phyloP scores from a whole-genome alignment of 2,113 vertebrate species.

The Ciconia stormi region DNA sequence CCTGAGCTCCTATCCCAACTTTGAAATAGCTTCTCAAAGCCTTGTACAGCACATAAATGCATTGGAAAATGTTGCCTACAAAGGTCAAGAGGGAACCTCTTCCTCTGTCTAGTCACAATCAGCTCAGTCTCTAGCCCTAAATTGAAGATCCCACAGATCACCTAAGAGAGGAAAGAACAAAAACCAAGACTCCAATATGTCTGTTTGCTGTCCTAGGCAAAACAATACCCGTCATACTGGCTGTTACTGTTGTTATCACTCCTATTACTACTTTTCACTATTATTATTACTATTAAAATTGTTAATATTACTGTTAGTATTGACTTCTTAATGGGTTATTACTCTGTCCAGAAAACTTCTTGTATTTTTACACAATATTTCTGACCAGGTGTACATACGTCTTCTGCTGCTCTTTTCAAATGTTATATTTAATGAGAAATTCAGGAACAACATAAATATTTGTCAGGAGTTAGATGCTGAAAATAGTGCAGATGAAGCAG shows the following conservation, averaged over 20 bases:
- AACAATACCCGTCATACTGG: not conserved
- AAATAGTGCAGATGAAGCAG: constrained; percentile 11
- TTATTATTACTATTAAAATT: not conserved
- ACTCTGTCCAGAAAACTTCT: not conserved
- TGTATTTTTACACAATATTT: not conserved
- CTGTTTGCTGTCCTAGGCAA: not conserved
- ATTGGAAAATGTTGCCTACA: not conserved
- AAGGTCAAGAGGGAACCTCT: not conserved
- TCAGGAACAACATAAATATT: not conserved
- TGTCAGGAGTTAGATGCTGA: not conserved
- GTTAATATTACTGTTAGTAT: not conserved
- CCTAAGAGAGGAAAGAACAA: not conserved
- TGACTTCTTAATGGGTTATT: not conserved
- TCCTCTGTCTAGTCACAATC: not conserved
- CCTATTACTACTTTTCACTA: not conserved
- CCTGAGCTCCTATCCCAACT: not conserved
- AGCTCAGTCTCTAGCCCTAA: not conserved
- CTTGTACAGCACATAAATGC: not conserved
- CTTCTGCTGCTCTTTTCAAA: not conserved
- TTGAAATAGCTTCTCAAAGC: not conserved
- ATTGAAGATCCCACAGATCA: not conserved
- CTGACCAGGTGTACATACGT: not conserved
- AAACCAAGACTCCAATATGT: not conserved
- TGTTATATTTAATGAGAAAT: not conserved
- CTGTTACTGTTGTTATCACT: not conserved